These are phyloP conservation scores for Heteromurus nitidus DNA, from an alignment of 2,888 invertebrate species.

Conservation along the genomic window DNA sequence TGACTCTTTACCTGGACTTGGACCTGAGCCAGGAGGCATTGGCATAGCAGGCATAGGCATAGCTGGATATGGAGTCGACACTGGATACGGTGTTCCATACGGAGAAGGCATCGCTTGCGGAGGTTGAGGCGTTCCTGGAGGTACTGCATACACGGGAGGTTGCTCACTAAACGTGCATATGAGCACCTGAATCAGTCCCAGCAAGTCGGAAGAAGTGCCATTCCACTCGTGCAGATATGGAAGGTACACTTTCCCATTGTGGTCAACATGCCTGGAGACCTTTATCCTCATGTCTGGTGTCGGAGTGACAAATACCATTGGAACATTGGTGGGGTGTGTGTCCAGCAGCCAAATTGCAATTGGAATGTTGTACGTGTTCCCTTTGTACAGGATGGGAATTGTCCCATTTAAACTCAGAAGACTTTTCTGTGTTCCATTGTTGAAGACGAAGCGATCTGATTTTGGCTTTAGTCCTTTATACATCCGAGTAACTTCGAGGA, in stretches of 20 bases:
- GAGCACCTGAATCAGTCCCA: constrained; percentile 93
- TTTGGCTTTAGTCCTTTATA: constrained; percentile 82
- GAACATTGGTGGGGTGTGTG: constrained; percentile 97
- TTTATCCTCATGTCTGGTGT: constrained; percentile 97
- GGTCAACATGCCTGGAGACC: constrained; percentile 94
- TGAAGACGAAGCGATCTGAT: constrained; percentile 86
- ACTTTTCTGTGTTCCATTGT: constrained; percentile 88
- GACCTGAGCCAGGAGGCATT: constrained; percentile 68
- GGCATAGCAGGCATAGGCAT: constrained; percentile 70
- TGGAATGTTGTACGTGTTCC: constrained; percentile 94
- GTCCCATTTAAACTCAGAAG: constrained; percentile 92
- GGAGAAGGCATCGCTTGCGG: constrained; percentile 78
- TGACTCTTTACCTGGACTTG: too few species aligned
- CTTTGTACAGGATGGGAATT: constrained; percentile 93
- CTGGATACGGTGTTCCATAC: constrained; percentile 64
- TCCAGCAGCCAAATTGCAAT: constrained; percentile 97
- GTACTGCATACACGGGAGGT: constrained; percentile 91
- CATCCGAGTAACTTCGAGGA: constrained; percentile 80
- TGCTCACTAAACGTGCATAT: constrained; percentile 93
- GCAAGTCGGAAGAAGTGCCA: constrained; percentile 83
- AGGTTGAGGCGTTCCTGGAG: constrained; percentile 67
- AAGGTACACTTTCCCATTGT: constrained; percentile 95
- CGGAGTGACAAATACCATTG: constrained; percentile 85
- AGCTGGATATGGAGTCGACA: constrained; percentile 61
- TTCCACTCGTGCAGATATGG: constrained; percentile 98